Evolutionary conservation across 2,113 vertebrate species (phyloP).

Genomic region (Sinocyclocheilus anshuiensis): DNA sequence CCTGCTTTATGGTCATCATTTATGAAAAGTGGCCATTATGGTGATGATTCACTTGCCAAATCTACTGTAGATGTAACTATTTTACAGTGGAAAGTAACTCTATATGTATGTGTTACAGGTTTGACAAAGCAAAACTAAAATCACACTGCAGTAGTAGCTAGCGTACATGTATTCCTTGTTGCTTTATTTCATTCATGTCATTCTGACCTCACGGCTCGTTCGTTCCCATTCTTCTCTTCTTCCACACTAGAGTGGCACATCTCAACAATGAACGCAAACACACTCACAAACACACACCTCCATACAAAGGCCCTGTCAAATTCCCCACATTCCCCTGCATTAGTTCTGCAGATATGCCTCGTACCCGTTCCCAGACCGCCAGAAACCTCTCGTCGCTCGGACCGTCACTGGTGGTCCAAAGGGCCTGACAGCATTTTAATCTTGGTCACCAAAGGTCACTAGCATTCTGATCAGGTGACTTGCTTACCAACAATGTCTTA

Average conservation of each 20-base stretch:
- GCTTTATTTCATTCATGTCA: neutral
- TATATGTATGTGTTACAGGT: neutral
- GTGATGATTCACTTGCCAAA: neutral
- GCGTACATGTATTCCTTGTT: neutral
- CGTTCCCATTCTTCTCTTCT: constrained; percentile 18
- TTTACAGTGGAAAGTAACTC: too few species aligned
- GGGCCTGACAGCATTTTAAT: constrained; percentile 6
- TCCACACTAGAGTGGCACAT: constrained; percentile 38
- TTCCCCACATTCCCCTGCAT: constrained; percentile 53
- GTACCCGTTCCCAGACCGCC: neutral
- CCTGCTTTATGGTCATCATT: too few species aligned
- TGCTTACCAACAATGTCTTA: neutral
- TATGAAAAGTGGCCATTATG: too few species aligned
- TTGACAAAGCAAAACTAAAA: neutral
- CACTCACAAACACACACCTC: constrained; percentile 43
- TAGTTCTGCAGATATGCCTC: constrained; percentile 40
- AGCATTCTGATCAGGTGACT: neutral
- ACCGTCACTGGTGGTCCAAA: neutral
- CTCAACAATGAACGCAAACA: constrained; percentile 28
- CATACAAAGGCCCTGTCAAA: constrained; percentile 39
- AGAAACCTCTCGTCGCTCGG: neutral
- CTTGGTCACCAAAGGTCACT: constrained; percentile 7
- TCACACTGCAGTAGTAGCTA: too few species aligned
- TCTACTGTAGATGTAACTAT: neutral
- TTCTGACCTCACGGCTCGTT: constrained; percentile 18